A percentile compares a stretch with the other conserved stretches of the same genome.
Evolutionary conservation across 2,888 invertebrate species (phyloP).

Genomic region (Noctua janthe): DNA sequence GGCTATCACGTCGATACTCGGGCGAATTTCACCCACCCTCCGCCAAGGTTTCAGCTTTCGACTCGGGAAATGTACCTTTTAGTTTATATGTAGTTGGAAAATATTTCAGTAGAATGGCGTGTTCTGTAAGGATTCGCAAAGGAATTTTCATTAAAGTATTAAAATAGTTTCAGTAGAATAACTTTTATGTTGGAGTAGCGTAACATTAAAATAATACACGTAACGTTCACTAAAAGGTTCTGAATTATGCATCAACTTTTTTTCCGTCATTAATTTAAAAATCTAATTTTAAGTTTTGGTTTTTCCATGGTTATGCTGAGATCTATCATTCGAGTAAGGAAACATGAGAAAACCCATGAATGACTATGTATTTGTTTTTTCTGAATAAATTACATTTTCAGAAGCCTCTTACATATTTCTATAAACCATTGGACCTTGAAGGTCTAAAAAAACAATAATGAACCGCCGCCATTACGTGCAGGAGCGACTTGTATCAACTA

Average conservation of each 20-base stretch:
- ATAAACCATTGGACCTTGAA: conserved; percentile 22
- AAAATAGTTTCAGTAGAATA: conserved; percentile 35
- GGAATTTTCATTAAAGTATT: conserved; percentile 39
- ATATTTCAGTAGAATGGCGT: conserved; percentile 20
- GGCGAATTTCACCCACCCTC: conserved; percentile 17
- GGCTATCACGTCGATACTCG: conserved; percentile 40
- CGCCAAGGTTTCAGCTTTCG: conserved; percentile 22
- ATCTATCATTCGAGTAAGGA: conserved; percentile 6
- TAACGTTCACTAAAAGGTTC: conserved; percentile 11
- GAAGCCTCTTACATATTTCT: conserved; percentile 11
- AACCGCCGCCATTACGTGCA: conserved; percentile 18
- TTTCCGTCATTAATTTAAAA: conserved; percentile 28
- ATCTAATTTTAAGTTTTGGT: conserved; percentile 13
- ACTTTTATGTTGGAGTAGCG: conserved; percentile 24
- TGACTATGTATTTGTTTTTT: neutral
- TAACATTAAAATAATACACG: conserved; percentile 26
- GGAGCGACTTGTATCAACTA: conserved; percentile 17
- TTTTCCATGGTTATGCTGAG: neutral
- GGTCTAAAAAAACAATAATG: conserved; percentile 20
- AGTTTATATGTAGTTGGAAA: conserved; percentile 28
- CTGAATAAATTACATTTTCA: conserved; percentile 12
- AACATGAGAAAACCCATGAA: neutral
- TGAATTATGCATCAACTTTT: conserved; percentile 28
- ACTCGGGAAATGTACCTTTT: conserved; percentile 16
- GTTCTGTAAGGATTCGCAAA: conserved; percentile 7